Conservation (phyloP, 2,113 vertebrate species). For the Nesogale talazaci region DNA sequence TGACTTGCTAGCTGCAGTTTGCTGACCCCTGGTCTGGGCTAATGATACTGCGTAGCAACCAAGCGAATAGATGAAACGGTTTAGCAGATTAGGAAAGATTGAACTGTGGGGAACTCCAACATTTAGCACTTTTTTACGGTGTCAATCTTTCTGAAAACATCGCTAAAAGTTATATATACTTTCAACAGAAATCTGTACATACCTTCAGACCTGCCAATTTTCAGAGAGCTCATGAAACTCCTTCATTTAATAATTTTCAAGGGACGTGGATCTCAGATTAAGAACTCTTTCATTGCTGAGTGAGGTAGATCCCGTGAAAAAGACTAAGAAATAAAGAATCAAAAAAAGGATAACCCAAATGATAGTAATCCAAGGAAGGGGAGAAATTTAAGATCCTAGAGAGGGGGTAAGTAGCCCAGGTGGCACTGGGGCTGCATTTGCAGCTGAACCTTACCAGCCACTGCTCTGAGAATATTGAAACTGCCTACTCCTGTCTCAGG, state of each 20-base stretch:
- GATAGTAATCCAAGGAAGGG: background rate
- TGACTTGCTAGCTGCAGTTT: no score
- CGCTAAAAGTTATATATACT: background rate
- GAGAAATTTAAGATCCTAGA: background rate
- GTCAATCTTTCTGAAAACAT: background rate
- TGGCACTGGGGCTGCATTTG: no score
- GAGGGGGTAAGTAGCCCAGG: no score
- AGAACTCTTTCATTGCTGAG: background rate
- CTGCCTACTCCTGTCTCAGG: no score
- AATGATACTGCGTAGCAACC: background rate
- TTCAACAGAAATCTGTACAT: background rate
- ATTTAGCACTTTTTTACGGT: no score
- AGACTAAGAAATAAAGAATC: background rate
- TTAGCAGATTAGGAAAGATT: background rate
- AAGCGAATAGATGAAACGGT: background rate
- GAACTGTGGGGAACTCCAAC: background rate
- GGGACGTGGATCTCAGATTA: background rate
- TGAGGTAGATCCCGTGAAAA: background rate
- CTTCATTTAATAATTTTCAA: background rate
- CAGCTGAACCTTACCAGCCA: no score
- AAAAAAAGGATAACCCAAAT: background rate
- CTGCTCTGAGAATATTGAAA: no score
- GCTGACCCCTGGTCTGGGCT: background rate
- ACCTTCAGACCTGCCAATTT: background rate
- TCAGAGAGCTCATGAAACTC: background rate